These are phyloP conservation scores for Boulengeromyrus knoepffleri DNA, from an alignment of 2,113 vertebrate genomes.

Conservation along the genomic window DNA sequence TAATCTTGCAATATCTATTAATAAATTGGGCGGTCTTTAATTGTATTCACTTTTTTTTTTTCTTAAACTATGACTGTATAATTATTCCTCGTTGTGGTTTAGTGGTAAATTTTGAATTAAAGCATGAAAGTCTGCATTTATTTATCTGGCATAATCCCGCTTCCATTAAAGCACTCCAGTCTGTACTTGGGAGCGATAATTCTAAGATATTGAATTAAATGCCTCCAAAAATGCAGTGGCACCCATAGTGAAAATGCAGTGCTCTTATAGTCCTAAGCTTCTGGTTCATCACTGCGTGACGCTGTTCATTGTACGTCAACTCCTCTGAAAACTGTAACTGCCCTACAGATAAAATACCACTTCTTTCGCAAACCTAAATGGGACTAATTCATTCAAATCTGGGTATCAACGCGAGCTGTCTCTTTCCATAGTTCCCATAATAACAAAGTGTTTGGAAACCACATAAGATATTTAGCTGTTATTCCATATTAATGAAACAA, in stretches of 20 bases:
- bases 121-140: conserved; percentile 11
- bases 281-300: background rate
- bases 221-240: background rate
- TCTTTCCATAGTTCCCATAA: background rate
- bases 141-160: conserved; percentile 1
- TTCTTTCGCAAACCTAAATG: background rate
- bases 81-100: background rate
- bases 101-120: background rate
- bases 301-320: background rate
- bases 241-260: background rate
- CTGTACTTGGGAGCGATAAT: conserved; percentile 7
- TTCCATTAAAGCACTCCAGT: conserved; percentile 1
- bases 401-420: background rate
- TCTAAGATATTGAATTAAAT: background rate
- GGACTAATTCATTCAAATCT: background rate
- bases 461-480: background rate
- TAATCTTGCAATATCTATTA: background rate
- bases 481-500: background rate
- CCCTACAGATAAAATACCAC: background rate
- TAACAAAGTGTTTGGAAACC: background rate
- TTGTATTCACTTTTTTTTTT: background rate
- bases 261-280: background rate
- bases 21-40: background rate
- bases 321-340: background rate
- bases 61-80: background rate